Evolutionary conservation across 2,888 invertebrate species (phyloP), one percentile per base, ranked within the genome.

Genomic region (Serripes groenlandicus): DNA sequence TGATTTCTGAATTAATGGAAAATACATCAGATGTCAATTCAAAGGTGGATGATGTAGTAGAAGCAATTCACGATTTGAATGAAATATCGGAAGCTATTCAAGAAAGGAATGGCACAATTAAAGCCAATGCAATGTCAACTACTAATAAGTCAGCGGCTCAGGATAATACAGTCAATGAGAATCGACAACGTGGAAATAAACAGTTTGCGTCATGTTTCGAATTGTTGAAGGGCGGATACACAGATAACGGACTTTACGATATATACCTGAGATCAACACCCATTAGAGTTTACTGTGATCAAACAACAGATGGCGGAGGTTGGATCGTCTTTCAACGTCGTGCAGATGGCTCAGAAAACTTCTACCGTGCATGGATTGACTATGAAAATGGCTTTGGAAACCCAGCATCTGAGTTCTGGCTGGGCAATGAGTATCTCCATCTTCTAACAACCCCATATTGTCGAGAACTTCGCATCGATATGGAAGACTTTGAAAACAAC

Each of bases 241-340:
- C 75, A 18, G 54, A 71, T 3, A 81, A 80, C 28, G 82, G 82
- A 7, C 73, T 82, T 9, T 87, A 83, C 64, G 69, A 42, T 11
- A 66, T 87, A 9, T 83, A 79, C 56, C 85, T 83, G 18, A 26
- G 69, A 5, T 73, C 54, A 2, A 52, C 71, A 15, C 78, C 75
- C 18, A 49, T 81, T 0, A 18, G 78, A 23, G 85, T 87, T 7
- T 85, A 70, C 62, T 87, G 87, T 74, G 83, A 87, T 26, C 76
- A 79, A 79, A 74, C 68, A n/a, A 83, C 79, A 1, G 78, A 79
- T 26, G 88, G 84, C 1, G 85, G 83, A 0, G 88, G 88, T 0
- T 88, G 88, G 88, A 83, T 77, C 15, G 84, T 88, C 15, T 78
- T 78, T 37, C 82, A 82, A 64, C 60, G 82, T 26, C 70, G 82